phyloP scores from a whole-genome alignment of 2,113 vertebrate species.

The Vombatus ursinus region DNA sequence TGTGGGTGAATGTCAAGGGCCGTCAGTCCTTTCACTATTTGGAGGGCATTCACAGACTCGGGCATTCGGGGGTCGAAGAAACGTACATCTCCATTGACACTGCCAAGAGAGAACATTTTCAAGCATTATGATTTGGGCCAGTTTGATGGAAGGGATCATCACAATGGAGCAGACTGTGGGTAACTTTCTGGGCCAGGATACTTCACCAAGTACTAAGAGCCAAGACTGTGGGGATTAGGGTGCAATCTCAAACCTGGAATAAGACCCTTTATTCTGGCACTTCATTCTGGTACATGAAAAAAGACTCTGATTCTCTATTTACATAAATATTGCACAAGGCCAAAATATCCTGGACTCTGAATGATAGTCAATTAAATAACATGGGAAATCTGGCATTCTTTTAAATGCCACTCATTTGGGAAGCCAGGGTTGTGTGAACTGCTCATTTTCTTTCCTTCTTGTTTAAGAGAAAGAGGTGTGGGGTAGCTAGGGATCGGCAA shows the following conservation, averaged over 20 bases:
- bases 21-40: slow-evolving; percentile 96
- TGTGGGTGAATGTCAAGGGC: slow-evolving; percentile 97
- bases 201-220: background rate
- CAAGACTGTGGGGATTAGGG: background rate
- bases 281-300: background rate
- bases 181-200: background rate
- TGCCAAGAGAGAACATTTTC: slow-evolving; percentile 67
- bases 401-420: background rate
- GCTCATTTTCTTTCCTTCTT: background rate
- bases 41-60: slow-evolving; percentile 93
- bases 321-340: background rate
- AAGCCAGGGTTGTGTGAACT: background rate
- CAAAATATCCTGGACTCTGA: background rate
- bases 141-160: background rate
- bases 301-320: background rate
- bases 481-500: background rate
- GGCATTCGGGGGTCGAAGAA: slow-evolving; percentile 94
- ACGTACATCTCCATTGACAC: slow-evolving; percentile 96
- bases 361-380: background rate
- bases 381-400: background rate
- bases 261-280: background rate
- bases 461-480: background rate
- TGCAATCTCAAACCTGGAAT: background rate
- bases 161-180: background rate
- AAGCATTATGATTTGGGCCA: background rate